Base-by-base conservation (phyloP, 1,140 invertebrate species). In the Trichonephila clavipes region DNA sequence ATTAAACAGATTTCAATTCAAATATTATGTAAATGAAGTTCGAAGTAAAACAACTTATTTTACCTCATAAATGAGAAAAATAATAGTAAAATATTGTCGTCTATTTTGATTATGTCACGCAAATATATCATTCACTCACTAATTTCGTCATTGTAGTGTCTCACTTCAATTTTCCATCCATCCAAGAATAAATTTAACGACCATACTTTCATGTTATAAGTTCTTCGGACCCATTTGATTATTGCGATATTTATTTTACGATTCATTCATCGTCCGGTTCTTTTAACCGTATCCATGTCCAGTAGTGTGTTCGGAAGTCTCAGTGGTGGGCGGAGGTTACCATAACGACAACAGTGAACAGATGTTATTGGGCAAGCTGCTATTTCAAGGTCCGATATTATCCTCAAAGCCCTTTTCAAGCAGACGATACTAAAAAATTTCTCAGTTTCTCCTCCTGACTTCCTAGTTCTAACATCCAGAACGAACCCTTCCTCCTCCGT, bases 341-440 rank as follows among this genome's bases (percentile, higher is more conserved):
- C 85, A 87, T 87, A 87, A 87, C 85, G 61, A 87, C 85, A 87
- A 61, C 85, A 87, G n/a, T 24, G 58, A 87, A 34, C 85, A 87
- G 85, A 87, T 87, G 85, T 87, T 87, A 87, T 87, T 87, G 85
- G 85, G 85, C 85, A 87, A 24, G 59, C 85, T 34, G 61, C 85
- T 87, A 87, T 87, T 87, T 64, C 61, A 64, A 64, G 85, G 58
- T 64, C 61, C 82, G 24, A 40, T n/a, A 2, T 24, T 77, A 77
- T 77, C 72, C 72, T 77, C 34, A 58, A 51, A 83, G 44, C 82
- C 44, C 82, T 58, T 58, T 59, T n/a, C 82, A 58, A 40, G 51
- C 34, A 77, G 72, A 34, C 72, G 72, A 77, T 77, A 77, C 72
- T 34, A 51, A 58, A 59, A 83, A 83, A 24, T 83, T 59, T 44